Evolutionary conservation across 2,797 vertebrate species (phyloP).

Genomic region (Xenopus petersii): DNA sequence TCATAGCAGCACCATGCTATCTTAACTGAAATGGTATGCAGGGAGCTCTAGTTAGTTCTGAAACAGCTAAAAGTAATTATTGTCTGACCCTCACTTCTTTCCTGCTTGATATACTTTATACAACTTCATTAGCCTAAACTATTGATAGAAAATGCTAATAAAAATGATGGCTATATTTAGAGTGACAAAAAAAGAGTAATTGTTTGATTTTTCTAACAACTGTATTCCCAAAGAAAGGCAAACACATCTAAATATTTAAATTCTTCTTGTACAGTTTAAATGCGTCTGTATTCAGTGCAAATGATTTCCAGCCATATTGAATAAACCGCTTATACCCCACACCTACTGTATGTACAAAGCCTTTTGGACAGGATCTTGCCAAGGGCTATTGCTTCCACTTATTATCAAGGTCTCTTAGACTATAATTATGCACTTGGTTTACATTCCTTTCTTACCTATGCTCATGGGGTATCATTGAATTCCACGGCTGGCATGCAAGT

Average conservation of each 20-base stretch:
- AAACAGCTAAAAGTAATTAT: too few species aligned
- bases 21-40: too few species aligned
- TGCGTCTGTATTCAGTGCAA: neutral
- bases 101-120: too few species aligned
- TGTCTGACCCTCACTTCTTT: too few species aligned
- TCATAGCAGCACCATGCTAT: too few species aligned
- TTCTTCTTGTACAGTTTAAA: neutral
- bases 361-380: neutral
- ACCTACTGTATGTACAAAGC: too few species aligned
- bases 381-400: neutral
- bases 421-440: conserved; percentile 27
- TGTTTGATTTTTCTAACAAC: neutral
- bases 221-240: neutral
- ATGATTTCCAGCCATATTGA: neutral
- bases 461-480: conserved; percentile 89
- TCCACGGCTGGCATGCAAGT: conserved; percentile 89
- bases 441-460: conserved; percentile 83
- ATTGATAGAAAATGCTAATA: too few species aligned
- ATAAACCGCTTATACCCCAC: neutral
- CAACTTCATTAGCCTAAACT: too few species aligned
- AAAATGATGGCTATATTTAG: neutral
- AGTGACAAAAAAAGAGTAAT: neutral
- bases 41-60: too few species aligned
- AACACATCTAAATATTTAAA: neutral
- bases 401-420: neutral